Conservation (phyloP, 2,797 vertebrate species). For the Neoniphon sammara region DNA sequence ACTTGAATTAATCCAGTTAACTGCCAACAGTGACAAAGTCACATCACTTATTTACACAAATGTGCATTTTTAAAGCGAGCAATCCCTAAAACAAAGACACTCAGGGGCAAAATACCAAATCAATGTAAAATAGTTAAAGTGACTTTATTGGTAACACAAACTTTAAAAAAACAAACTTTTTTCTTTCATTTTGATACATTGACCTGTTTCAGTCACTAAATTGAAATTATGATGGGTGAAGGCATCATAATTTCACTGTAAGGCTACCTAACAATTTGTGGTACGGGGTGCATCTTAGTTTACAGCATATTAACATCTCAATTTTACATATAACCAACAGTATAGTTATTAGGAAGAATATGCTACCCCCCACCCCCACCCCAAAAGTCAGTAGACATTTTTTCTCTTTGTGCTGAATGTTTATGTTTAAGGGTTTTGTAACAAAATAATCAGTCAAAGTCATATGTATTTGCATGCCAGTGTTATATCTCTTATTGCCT, state of each 20-base stretch:
- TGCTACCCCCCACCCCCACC: no score
- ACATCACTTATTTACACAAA: not conserved
- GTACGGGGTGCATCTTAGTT: slow-evolving; percentile 15
- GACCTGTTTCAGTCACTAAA: slow-evolving; percentile 30
- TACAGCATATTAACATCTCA: not conserved
- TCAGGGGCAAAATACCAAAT: slow-evolving; percentile 57
- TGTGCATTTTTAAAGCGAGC: not conserved
- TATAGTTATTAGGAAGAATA: not conserved
- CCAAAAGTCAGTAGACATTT: not conserved
- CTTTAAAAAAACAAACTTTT: not conserved
- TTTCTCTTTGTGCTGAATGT: not conserved
- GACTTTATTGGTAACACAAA: slow-evolving; percentile 16
- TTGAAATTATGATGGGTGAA: slow-evolving; percentile 59
- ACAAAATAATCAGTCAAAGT: not conserved
- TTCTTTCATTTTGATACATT: slow-evolving; percentile 2
- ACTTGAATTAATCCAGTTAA: slow-evolving; percentile 9
- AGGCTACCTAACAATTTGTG: slow-evolving; percentile 13
- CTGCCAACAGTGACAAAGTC: slow-evolving; percentile 1
- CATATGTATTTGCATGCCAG: slow-evolving; percentile 20
- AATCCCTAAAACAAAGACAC: slow-evolving; percentile 8
- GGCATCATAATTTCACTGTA: not conserved
- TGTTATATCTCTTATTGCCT: slow-evolving; percentile 3
- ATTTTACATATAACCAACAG: slow-evolving; percentile 14
- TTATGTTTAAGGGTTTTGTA: slow-evolving; percentile 21
- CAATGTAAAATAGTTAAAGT: slow-evolving; percentile 35